Evolutionary conservation across 2,797 vertebrate genomes (phyloP).

Genomic region (Epinephelus coioides): DNA sequence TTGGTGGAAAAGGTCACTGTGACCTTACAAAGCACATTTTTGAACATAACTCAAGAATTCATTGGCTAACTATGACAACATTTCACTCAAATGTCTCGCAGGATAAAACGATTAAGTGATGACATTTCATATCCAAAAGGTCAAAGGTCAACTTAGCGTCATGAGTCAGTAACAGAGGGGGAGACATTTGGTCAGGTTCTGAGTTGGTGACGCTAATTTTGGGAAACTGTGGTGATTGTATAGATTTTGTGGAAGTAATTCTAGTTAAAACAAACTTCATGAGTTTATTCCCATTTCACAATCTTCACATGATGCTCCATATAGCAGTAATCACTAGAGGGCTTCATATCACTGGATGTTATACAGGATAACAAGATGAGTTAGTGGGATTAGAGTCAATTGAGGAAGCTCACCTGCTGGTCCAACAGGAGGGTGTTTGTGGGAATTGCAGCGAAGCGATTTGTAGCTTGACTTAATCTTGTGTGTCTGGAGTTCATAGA

Average conservation of each 20-base stretch:
- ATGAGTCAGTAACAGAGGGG: too few species aligned
- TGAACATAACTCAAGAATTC: too few species aligned
- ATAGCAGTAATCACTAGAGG: not conserved
- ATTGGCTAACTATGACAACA: too few species aligned
- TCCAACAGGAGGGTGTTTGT: conserved; percentile 97
- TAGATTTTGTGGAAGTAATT: not conserved
- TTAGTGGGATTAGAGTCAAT: conserved; percentile 31
- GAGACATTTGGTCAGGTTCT: too few species aligned
- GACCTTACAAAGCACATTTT: too few species aligned
- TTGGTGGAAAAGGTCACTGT: too few species aligned
- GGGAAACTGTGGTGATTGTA: too few species aligned
- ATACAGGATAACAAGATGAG: not conserved
- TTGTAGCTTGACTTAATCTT: conserved; percentile 97
- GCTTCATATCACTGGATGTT: not conserved
- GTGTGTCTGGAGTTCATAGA: conserved; percentile 86
- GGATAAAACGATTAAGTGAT: too few species aligned
- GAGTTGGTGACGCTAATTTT: too few species aligned
- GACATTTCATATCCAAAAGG: too few species aligned
- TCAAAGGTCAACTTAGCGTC: too few species aligned
- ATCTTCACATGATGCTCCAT: not conserved
- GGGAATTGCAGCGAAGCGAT: conserved; percentile 96
- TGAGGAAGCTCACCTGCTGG: conserved; percentile 92
- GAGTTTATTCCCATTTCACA: not conserved
- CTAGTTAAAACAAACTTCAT: not conserved
- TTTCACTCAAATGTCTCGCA: too few species aligned